Evolutionary conservation across 2,797 vertebrate species (phyloP).

Genomic region (Cossypha caffra): DNA sequence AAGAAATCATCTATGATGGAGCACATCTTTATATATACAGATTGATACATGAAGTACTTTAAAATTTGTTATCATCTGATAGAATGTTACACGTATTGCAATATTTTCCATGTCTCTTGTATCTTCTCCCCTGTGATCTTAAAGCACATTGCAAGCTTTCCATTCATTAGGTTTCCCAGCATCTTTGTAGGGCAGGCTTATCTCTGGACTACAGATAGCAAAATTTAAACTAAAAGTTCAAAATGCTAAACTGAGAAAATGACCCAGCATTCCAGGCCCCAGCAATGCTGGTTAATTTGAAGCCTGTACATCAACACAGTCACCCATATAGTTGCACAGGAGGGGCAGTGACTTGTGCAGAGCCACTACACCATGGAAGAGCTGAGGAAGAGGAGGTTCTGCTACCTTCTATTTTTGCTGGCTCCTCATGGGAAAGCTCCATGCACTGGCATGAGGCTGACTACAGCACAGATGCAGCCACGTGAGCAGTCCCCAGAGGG

Average conservation of each 20-base stretch:
- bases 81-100: neutral
- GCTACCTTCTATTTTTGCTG: neutral
- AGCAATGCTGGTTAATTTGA: neutral
- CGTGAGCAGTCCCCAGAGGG: neutral
- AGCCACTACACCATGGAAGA: neutral
- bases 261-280: neutral
- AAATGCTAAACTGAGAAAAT: neutral
- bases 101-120: neutral
- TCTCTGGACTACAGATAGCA: neutral
- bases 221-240: neutral
- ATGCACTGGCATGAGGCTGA: neutral
- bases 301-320: neutral
- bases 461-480: neutral
- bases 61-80: neutral
- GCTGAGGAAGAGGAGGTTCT: neutral
- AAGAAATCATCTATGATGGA: neutral
- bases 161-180: neutral
- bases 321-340: neutral
- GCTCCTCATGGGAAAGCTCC: neutral
- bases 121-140: neutral
- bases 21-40: neutral
- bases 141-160: neutral
- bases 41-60: neutral
- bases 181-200: neutral
- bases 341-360: neutral